These are phyloP conservation scores for Drosophila navojoa DNA, from an alignment of 1,140 invertebrate species.

Conservation along the genomic window DNA sequence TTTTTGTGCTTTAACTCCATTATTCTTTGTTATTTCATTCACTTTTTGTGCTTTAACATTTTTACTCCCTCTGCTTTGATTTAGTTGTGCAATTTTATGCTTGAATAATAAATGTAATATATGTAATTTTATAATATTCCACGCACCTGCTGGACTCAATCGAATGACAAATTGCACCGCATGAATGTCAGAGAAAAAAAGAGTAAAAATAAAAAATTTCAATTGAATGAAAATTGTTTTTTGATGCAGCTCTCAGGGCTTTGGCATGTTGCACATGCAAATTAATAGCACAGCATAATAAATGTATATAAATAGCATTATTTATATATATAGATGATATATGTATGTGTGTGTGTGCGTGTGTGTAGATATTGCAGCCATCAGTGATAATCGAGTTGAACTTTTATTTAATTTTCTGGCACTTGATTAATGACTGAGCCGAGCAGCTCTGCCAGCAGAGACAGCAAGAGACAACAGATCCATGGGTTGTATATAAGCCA, in stretches of 20 bases:
- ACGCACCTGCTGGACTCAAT: not conserved
- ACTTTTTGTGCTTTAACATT: not conserved
- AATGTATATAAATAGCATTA: constrained; percentile 17
- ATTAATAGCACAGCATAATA: constrained; percentile 9
- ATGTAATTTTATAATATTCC: constrained; percentile 1
- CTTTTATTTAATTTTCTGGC: constrained; percentile 38
- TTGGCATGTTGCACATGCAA: constrained; percentile 13
- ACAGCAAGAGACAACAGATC: too few relatives aligned
- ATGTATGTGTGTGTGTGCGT: too few relatives aligned
- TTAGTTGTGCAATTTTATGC: not conserved
- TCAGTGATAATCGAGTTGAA: constrained; percentile 23
- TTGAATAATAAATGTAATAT: constrained; percentile 7
- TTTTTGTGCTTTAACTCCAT: too few relatives aligned
- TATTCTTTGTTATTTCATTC: too few relatives aligned
- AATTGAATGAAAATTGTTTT: constrained; percentile 7
- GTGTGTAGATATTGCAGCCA: constrained; percentile 7
- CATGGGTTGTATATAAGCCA: too few relatives aligned
- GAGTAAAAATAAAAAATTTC: not conserved
- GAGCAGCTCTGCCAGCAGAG: not conserved
- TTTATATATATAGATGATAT: constrained; percentile 8
- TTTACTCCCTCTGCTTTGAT: not conserved
- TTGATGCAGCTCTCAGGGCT: not conserved
- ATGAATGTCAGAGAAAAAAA: too few relatives aligned
- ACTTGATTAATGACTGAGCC: constrained; percentile 34
- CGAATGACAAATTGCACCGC: not conserved